Base-by-base conservation (phyloP, 2,113 vertebrate species). In the Dipodomys spectabilis region DNA sequence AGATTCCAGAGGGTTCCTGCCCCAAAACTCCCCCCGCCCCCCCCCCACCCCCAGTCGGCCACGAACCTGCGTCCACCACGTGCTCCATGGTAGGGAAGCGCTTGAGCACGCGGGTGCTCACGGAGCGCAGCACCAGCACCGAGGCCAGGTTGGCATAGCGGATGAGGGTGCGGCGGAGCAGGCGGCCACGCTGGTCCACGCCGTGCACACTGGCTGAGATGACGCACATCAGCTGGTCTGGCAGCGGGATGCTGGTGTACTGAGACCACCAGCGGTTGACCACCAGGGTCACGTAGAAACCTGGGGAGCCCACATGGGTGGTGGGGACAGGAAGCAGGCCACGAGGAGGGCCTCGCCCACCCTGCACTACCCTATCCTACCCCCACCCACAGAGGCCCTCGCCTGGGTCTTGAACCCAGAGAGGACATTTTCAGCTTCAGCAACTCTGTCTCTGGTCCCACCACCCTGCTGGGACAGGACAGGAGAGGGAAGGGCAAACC, bases 241-340 rank as follows among this genome's bases (percentile, higher is more conserved):
- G 99, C 96, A 99, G 97, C 0, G 98, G 99, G 95, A 99, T 99
- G 96, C 98, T 99, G 49, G 98, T 99, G 97, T 99, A 99, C 96
- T 99, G 99, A 71, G 98, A 99, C 99, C 99, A 99, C 99, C 99
- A 99, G 5, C 98, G 98, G 83, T 99, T 99, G 93, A 99, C 98
- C 0, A 99, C 98, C 96, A 99, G 95, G 3, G 98, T 99, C 82
- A 99, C 98, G 0, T 99, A 99, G 97, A 99, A 99, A 79, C 99
- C 99, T 99, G 39, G 44, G 32, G 2, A 71, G 73, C 57, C 77
- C 0, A 53, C 71, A 1, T 0, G 82, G 69, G 65, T 10, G 71
- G 6, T 44, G 25, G 65, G 3, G 4, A 64, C 6, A 13, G 73
- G 30, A 69, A 30, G 57, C 16, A 72, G 6, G 22, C 25, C 8